phyloP scores from a whole-genome alignment of 2,797 vertebrate genomes.

The Helostoma temminkii region DNA sequence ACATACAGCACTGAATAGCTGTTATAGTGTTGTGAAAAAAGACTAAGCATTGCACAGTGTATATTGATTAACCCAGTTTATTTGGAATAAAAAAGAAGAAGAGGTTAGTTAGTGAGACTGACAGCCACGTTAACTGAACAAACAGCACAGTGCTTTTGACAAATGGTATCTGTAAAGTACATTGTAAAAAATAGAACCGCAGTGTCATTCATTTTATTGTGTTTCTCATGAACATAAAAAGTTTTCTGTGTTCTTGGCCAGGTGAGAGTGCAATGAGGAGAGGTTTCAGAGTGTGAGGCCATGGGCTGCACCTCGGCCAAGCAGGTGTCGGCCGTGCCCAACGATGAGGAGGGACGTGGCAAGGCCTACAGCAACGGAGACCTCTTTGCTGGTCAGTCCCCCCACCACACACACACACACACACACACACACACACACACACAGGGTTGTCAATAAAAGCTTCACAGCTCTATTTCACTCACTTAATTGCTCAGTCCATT shows the following conservation, averaged over 20 bases:
- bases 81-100: slow-evolving; percentile 14
- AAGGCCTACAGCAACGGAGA: slow-evolving; percentile 99
- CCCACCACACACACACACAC: slow-evolving; percentile 34
- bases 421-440: slow-evolving; percentile 2
- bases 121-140: neutral
- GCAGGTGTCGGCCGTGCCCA: slow-evolving; percentile 99
- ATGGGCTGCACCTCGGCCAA: slow-evolving; percentile 99
- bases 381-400: slow-evolving; percentile 93
- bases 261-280: slow-evolving; percentile 85
- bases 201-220: neutral
- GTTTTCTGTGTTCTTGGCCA: slow-evolving; percentile 37
- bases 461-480: slow-evolving; percentile 38
- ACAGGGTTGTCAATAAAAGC: slow-evolving; percentile 49
- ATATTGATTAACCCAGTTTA: slow-evolving; percentile 7
- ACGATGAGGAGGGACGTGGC: slow-evolving; percentile 97
- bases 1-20: neutral
- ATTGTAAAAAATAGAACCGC: slow-evolving; percentile 13
- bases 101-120: neutral
- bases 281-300: slow-evolving; percentile 88
- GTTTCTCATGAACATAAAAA: neutral
- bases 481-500: slow-evolving; percentile 46
- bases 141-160: slow-evolving; percentile 1
- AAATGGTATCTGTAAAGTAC: neutral
- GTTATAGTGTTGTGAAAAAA: slow-evolving; percentile 11
- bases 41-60: neutral